These are phyloP conservation scores for Poecilia wingei DNA, from an alignment of 2,797 vertebrate genomes.

Conservation along the genomic window DNA sequence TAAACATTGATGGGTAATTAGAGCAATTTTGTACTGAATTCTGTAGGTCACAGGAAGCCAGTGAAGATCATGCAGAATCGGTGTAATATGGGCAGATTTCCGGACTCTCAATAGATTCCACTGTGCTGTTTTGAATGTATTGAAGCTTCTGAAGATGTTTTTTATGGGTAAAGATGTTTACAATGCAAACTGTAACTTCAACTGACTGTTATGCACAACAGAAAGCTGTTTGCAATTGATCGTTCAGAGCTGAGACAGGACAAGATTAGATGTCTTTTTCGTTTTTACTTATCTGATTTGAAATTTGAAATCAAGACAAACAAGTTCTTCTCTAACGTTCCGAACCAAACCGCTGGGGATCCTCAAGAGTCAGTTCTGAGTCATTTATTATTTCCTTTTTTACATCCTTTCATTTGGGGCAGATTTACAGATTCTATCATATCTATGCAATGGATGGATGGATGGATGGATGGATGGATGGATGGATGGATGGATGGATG, in stretches of 20 bases:
- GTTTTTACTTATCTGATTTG: not conserved
- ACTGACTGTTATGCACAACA: not conserved
- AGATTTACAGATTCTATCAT: not conserved
- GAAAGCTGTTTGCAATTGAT: not conserved
- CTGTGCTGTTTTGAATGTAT: too few species aligned
- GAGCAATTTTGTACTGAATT: too few species aligned
- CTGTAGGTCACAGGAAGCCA: too few species aligned
- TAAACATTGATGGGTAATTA: too few species aligned
- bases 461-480: too few species aligned
- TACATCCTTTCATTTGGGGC: not conserved
- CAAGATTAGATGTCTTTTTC: not conserved
- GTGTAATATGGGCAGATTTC: too few species aligned
- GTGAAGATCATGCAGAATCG: too few species aligned
- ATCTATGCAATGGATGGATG: too few species aligned
- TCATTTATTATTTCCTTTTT: not conserved
- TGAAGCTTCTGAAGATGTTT: too few species aligned
- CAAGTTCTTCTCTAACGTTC: not conserved
- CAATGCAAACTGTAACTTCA: not conserved
- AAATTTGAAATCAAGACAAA: not conserved
- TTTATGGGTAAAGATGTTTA: not conserved
- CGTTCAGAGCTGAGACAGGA: not conserved
- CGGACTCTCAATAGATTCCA: too few species aligned
- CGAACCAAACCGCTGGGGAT: not conserved
- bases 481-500: not conserved
- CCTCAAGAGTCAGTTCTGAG: not conserved